Base-by-base conservation (phyloP, 2,113 vertebrate genomes). In the Bufo bufo region DNA sequence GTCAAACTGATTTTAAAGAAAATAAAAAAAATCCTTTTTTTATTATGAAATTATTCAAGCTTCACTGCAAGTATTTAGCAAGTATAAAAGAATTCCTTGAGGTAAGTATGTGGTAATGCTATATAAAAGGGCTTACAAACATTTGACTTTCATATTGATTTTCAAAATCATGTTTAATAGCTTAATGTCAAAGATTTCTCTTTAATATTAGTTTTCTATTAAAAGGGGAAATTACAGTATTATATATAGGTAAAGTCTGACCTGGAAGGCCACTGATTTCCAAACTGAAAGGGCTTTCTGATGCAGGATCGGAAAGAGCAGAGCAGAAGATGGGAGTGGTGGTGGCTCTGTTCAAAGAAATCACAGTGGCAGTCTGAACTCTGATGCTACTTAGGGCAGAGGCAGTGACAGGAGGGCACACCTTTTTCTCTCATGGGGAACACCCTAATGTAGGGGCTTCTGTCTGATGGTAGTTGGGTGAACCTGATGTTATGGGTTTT, bases 31-130 rank as follows among this genome's bases (percentile, higher is more conserved):
- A 43, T 33, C 33, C 65, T 23, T 47, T 52, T 84, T 54, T 71
- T 84, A 84, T 54, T n/a, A 84, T 84, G 54, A 84, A 69, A 71
- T 84, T 13, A 84, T 84, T 84, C 45, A 84, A 54, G 52, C 82
- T 54, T 84, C 13, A 65, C n/a, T 84, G 47, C 47, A 69, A 69
- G 19, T 14, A 54, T 71, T 82, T 81, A 50, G 49, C 58, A 49
- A 82, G 80, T 47, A n/a, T 69, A 50, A 33, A 54, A 54, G 9
- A 50, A 84, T 63, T 71, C 13, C 49, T n/a, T 71, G 20, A 33
- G 47, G 71, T 71, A 84, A 69, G 52, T 82, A 83, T 69, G 49
- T 12, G 4, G 47, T 47, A 69, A 16, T 7, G 16, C 20, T 69
- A 83, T 69, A 83, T 69, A 6, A 83, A 10, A 65, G 4, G 47